Conservation (phyloP, 2,113 vertebrate genomes). For the Canis aureus region DNA sequence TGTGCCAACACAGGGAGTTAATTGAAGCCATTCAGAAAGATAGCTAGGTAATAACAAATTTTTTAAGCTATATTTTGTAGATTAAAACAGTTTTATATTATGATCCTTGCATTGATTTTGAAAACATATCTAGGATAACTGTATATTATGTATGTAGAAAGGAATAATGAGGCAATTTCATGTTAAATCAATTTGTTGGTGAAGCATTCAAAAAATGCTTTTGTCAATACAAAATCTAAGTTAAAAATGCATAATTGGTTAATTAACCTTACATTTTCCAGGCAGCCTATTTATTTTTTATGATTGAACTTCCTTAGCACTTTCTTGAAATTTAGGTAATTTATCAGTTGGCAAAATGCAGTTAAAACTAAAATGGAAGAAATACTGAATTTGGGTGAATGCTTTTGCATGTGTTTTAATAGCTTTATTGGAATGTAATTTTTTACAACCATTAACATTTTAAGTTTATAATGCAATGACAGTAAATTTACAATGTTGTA, state of each 20-base stretch:
- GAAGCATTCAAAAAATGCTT: slow-evolving; percentile 46
- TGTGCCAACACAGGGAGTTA: background rate
- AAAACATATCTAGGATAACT: background rate
- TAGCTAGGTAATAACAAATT: background rate
- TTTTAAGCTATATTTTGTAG: background rate
- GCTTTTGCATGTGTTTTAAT: background rate
- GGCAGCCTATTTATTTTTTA: background rate
- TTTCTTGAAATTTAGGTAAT: slow-evolving; percentile 33
- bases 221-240: slow-evolving; percentile 48
- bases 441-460: background rate
- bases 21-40: background rate
- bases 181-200: slow-evolving; percentile 42
- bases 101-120: background rate
- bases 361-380: slow-evolving; percentile 76
- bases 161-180: slow-evolving; percentile 52
- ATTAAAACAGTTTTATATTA: background rate
- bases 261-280: slow-evolving; percentile 55
- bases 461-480: background rate
- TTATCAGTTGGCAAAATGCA: slow-evolving; percentile 20
- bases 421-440: background rate
- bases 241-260: slow-evolving; percentile 63
- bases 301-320: slow-evolving; percentile 20
- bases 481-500: background rate
- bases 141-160: background rate
- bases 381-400: slow-evolving; percentile 2